Evolutionary conservation across 2,113 vertebrate species (phyloP).

Genomic region (Rhegmatorhina hoffmannsi): DNA sequence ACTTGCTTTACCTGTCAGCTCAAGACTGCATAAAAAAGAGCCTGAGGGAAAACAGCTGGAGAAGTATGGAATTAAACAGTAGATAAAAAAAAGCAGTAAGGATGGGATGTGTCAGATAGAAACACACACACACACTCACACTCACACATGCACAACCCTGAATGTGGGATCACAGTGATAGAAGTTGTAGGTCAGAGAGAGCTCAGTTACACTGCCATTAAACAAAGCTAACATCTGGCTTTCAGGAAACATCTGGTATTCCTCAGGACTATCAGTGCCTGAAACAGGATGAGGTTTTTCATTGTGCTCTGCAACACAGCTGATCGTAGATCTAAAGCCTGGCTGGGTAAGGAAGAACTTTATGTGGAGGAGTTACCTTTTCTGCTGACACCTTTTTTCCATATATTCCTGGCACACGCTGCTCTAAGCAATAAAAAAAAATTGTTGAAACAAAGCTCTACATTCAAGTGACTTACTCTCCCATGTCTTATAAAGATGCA

Average conservation of each 20-base stretch:
- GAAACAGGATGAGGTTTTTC: constrained; percentile 42
- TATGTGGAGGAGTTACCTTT: not conserved
- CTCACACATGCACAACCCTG: not conserved
- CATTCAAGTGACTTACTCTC: constrained; percentile 68
- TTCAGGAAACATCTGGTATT: constrained; percentile 25
- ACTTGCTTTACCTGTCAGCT: not conserved
- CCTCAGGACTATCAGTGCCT: constrained; percentile 39
- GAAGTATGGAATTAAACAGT: not conserved
- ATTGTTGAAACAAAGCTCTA: constrained; percentile 57
- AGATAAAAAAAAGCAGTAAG: not conserved
- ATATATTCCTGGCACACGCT: constrained; percentile 39
- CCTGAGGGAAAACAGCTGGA: not conserved
- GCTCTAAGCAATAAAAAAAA: constrained; percentile 29
- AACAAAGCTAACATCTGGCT: constrained; percentile 16
- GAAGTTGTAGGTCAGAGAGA: constrained; percentile 8
- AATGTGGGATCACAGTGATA: constrained; percentile 68
- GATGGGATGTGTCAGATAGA: constrained; percentile 13
- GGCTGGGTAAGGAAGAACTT: constrained; percentile 49
- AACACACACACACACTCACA: not conserved
- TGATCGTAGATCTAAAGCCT: constrained; percentile 10
- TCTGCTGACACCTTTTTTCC: not conserved
- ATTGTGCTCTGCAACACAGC: constrained; percentile 40
- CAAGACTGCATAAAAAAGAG: constrained; percentile 16
- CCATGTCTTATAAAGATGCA: constrained; percentile 61
- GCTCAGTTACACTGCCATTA: not conserved